Base-by-base conservation (phyloP, 2,113 vertebrate species). In the Barnardius zonarius region DNA sequence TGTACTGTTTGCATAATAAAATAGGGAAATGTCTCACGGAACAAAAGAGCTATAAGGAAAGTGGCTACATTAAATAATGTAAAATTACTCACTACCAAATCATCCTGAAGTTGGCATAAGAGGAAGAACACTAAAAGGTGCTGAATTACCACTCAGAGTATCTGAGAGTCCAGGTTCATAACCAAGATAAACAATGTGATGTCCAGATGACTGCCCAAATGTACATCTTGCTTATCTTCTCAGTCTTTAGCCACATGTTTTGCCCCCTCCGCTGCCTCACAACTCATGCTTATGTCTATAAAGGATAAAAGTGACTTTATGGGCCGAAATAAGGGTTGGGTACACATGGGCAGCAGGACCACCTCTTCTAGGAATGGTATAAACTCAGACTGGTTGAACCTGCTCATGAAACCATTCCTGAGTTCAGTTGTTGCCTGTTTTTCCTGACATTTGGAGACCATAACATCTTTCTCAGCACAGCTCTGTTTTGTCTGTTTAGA, bases 1-100 rank as follows among this genome's bases (percentile, higher is more conserved):
- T 92, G 96, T 91, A 93, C 92, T 93, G 91, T 94, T 96, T 93
- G 90, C 95, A 93, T 93, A 96, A 93, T 93, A 96, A 96, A 96
- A 93, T 17, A 95, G 94, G 70, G 88, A 97, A 96, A 94, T 93
- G 95, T 92, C 90, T 95, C 67, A 10, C 5, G 2, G 92, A 96
- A 92, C 94, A 96, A 83, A 87, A 93, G 94, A 91, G 90, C 93
- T 90, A 73, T 96, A 97, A 83, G 88, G 44, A 91, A 95, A 96
- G 92, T 59, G 74, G 77, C 67, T 95, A 85, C 89, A 91, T 92
- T 93, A 95, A 96, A 96, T 96, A 94, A 96, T 72, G 64, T 76
- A 95, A 93, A 96, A 96, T 94, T 95, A 91, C 88, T 82, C 80
- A 86, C 52, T 27, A 84, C 74, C 37, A 94, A 78, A 87, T 66